phyloP scores from a whole-genome alignment of 2,888 invertebrate species.

The Alcis repandata region DNA sequence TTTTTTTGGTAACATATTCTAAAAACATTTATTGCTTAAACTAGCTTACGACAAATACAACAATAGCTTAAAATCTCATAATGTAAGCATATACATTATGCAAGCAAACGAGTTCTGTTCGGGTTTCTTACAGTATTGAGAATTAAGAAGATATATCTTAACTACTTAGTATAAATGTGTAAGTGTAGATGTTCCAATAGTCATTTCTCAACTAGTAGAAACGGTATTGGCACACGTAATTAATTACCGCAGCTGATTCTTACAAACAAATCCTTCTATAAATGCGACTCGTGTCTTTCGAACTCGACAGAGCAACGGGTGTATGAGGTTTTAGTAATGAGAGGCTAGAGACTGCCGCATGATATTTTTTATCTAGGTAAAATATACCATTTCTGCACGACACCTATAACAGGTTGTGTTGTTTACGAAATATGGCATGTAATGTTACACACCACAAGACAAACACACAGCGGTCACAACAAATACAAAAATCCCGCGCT shows the following conservation, averaged over 20 bases:
- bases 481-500: no score
- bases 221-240: constrained; percentile 52
- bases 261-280: not conserved
- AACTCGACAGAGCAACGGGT: not conserved
- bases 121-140: constrained; percentile 1
- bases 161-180: not conserved
- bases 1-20: constrained; percentile 20
- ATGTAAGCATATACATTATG: constrained; percentile 12
- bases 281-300: not conserved
- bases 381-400: no score
- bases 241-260: not conserved
- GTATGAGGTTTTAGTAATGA: not conserved
- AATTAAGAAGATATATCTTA: not conserved
- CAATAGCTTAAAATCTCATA: constrained; percentile 12
- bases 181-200: constrained; percentile 41
- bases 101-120: constrained; percentile 8
- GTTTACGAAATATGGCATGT: no score
- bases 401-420: no score
- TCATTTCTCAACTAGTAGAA: constrained; percentile 57
- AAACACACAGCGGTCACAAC: no score
- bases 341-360: not conserved
- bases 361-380: not conserved
- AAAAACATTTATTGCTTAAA: constrained; percentile 3
- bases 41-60: constrained; percentile 9
- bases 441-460: no score